A percentile compares a stretch with the other conserved stretches of the same genome.
Evolutionary conservation across 2,113 vertebrate genomes (phyloP).

Genomic region (Reinhardtius hippoglossoides): DNA sequence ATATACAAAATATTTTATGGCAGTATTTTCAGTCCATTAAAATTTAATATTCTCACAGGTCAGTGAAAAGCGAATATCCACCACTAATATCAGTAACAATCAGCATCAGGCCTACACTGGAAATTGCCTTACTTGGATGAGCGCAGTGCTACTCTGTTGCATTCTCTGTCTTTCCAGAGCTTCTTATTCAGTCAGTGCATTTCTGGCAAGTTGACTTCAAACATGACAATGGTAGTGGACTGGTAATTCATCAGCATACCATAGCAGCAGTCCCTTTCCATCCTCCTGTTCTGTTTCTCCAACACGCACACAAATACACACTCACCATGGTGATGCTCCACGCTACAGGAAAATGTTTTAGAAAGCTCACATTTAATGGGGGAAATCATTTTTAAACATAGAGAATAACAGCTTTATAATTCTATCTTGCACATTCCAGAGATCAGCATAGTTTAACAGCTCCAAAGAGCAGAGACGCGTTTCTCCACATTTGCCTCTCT

Average conservation of each 20-base stretch:
- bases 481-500: conserved; percentile 1
- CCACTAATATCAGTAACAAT: conserved; percentile 14
- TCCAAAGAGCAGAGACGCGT: conserved; percentile 7
- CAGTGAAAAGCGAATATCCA: background rate
- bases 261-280: conserved; percentile 36
- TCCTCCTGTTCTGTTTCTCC: conserved; percentile 42
- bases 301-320: conserved; percentile 33
- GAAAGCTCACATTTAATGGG: conserved; percentile 37
- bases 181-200: conserved; percentile 43
- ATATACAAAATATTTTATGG: background rate
- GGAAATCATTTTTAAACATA: conserved; percentile 29
- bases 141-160: conserved; percentile 19
- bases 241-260: conserved; percentile 58
- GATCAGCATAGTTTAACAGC: conserved; percentile 37
- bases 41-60: conserved; percentile 9
- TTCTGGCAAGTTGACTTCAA: conserved; percentile 59
- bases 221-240: conserved; percentile 64
- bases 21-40: background rate
- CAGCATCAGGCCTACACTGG: conserved; percentile 29
- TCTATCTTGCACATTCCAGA: conserved; percentile 25
- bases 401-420: conserved; percentile 7
- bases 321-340: conserved; percentile 45
- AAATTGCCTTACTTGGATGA: conserved; percentile 49
- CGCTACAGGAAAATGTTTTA: conserved; percentile 49
- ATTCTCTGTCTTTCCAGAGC: conserved; percentile 44